A percentile compares a stretch with the other conserved stretches of the same genome.
Evolutionary conservation across 2,113 vertebrate genomes (phyloP).

Genomic region (Cyphomyrus plagiostoma): DNA sequence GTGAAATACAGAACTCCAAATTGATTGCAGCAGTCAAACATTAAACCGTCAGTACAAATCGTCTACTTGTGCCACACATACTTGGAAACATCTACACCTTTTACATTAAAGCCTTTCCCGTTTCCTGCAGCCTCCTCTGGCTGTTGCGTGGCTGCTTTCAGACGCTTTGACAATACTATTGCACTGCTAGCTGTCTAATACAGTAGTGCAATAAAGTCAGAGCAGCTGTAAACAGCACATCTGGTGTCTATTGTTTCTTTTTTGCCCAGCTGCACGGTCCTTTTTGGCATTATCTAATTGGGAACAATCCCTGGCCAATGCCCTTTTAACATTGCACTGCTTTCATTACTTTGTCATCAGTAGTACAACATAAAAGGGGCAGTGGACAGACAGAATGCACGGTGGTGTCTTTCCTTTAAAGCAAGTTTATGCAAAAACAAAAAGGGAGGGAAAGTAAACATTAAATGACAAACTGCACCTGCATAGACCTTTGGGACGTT

Average conservation of each 20-base stretch:
- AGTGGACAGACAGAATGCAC: slow-evolving; percentile 58
- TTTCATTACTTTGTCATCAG: slow-evolving; percentile 65
- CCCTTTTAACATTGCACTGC: slow-evolving; percentile 80
- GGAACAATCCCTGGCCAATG: slow-evolving; percentile 65
- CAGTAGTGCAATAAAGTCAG: slow-evolving; percentile 99
- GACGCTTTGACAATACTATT: slow-evolving; percentile 99
- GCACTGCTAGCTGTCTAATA: slow-evolving; percentile 94
- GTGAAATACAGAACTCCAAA: not conserved
- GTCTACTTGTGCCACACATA: not conserved
- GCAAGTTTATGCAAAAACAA: not conserved
- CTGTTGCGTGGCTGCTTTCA: slow-evolving; percentile 63
- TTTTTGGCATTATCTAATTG: slow-evolving; percentile 6
- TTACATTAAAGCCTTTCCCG: not conserved
- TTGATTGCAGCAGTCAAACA: not conserved
- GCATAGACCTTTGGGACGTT: not conserved
- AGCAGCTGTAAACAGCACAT: slow-evolving; percentile 77
- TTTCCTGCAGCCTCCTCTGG: not conserved
- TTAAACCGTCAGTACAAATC: not conserved
- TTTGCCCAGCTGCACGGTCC: not conserved
- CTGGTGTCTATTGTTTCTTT: not conserved
- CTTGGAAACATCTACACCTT: not conserved
- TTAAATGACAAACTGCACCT: not conserved
- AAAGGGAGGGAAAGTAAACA: not conserved
- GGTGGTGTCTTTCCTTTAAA: not conserved
- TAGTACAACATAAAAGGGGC: slow-evolving; percentile 77